Base-by-base conservation (phyloP, 2,888 invertebrate species). In the Caenorhabditis sp. region DNA sequence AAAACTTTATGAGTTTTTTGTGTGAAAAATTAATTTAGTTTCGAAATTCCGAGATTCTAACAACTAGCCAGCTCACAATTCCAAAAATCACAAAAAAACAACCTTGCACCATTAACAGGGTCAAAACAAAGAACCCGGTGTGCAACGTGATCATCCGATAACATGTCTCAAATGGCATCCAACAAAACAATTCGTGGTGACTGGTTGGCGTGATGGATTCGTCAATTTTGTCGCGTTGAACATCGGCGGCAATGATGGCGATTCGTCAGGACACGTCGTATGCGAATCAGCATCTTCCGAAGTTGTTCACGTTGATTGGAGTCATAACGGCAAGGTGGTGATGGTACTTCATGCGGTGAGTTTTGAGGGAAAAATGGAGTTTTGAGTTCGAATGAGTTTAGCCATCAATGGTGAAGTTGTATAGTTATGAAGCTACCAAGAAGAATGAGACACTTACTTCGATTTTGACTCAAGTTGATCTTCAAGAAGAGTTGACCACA, bases 131-230 rank as follows among this genome's bases (percentile, higher is more conserved):
- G 66, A 69, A 43, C 23, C n/a, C 12, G 74, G 74, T 19, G 57
- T 64, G 3, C 26, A 53, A 12, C 68, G 58, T 54, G 6, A 8
- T 6, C 58, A 62, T 31, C 49, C 53, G n/a, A 68, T 76, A 19
- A 66, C 66, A 12, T 68, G 61, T 55, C 55, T 81, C 3, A 24
- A 49, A 27, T 86, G 86, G 86, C 82, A 84, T 67, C 81, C 84
- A 14, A 69, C 71, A 10, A 73, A 81, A 31, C 62, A 76, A 12
- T 62, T 83, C 14, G 65, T 86, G 12, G 80, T 74, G 8, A 71
- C 81, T 23, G 85, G 83, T 12, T 86, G 86, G 86, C 62, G 64
- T 26, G 80, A 78, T 55, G 86, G 86, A 5, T 60, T 60, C 14
- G 57, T 80, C 23, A 57, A 31, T 54, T 67, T 75, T 24, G 49